Percentiles rank a stretch among this genome's conserved stretches.
Evolutionary conservation across 1,140 invertebrate genomes (phyloP).

Genomic region (Trissolcus basalis): DNA sequence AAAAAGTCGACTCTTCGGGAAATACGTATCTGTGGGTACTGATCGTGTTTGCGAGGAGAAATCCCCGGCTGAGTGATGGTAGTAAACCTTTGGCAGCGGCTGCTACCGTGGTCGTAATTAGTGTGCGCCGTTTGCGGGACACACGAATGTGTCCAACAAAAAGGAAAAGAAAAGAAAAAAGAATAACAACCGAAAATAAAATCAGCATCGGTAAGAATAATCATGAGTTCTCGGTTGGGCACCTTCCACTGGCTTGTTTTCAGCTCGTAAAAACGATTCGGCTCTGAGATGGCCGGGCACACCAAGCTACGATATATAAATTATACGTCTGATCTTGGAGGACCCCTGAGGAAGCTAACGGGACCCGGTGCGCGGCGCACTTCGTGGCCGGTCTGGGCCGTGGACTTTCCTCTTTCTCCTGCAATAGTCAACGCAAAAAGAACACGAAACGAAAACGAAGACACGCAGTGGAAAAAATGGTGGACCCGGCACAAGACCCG

Average conservation of each 20-base stretch:
- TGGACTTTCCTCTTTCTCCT: conserved; percentile 42
- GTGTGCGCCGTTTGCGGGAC: conserved; percentile 24
- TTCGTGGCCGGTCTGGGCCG: conserved; percentile 48
- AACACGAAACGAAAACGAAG: conserved; percentile 24
- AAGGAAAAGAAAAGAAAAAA: neutral
- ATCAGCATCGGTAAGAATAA: conserved; percentile 13
- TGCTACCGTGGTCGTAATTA: conserved; percentile 54
- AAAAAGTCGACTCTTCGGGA: too few species aligned
- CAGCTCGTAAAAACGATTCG: conserved; percentile 52
- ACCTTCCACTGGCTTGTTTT: conserved; percentile 46
- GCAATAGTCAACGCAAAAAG: conserved; percentile 55
- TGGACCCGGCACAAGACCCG: conserved; percentile 41
- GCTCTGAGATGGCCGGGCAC: conserved; percentile 30
- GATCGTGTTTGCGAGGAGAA: conserved; percentile 35
- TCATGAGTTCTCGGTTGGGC: conserved; percentile 2
- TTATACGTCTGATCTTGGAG: conserved; percentile 58
- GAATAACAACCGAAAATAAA: neutral
- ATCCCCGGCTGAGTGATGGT: conserved; percentile 45
- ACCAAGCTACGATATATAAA: conserved; percentile 55
- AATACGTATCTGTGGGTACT: conserved; percentile 33
- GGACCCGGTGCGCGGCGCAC: conserved; percentile 41
- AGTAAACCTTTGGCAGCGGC: conserved; percentile 18
- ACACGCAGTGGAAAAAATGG: neutral
- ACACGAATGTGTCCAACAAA: too few species aligned
- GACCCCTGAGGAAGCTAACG: conserved; percentile 60